These are phyloP conservation scores for Hipparchia semele DNA, from an alignment of 2,888 invertebrate species.

Conservation along the genomic window DNA sequence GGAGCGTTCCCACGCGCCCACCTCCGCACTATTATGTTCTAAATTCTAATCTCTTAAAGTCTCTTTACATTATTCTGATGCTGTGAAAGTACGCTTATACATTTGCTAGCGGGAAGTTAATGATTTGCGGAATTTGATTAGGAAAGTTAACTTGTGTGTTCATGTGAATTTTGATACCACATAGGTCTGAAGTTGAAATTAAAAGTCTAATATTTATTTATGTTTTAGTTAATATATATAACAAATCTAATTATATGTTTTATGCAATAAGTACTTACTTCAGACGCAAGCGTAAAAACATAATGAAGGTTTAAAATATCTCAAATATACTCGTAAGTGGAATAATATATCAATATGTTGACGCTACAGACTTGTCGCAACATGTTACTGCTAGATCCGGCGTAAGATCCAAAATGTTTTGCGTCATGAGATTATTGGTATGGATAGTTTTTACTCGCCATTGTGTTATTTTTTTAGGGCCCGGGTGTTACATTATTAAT, in stretches of 20 bases:
- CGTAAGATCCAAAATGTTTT: conserved; percentile 22
- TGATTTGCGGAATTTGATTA: conserved; percentile 52
- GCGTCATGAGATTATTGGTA: conserved; percentile 20
- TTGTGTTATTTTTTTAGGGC: conserved; percentile 1
- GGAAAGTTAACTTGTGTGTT: conserved; percentile 8
- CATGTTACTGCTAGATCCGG: conserved; percentile 46
- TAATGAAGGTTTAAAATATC: neutral
- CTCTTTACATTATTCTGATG: conserved; percentile 78
- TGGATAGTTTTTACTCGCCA: neutral
- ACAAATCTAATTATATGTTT: too few species aligned
- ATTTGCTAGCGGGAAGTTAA: conserved; percentile 69
- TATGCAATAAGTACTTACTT: too few species aligned
- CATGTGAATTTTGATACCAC: neutral
- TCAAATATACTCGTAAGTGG: neutral
- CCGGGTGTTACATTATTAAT: neutral
- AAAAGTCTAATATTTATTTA: too few species aligned
- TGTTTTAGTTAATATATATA: too few species aligned
- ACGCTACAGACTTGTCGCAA: conserved; percentile 43
- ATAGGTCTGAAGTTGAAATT: neutral
- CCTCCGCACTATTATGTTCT: conserved; percentile 82
- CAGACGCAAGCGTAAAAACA: too few species aligned
- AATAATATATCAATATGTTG: neutral
- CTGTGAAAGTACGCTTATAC: conserved; percentile 75
- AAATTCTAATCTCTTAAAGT: conserved; percentile 80
- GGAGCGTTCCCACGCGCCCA: conserved; percentile 82